Percentiles rank a stretch among this genome's conserved stretches.
Conservation (phyloP, 2,888 invertebrate species). For the Seira sanloemensis region DNA sequence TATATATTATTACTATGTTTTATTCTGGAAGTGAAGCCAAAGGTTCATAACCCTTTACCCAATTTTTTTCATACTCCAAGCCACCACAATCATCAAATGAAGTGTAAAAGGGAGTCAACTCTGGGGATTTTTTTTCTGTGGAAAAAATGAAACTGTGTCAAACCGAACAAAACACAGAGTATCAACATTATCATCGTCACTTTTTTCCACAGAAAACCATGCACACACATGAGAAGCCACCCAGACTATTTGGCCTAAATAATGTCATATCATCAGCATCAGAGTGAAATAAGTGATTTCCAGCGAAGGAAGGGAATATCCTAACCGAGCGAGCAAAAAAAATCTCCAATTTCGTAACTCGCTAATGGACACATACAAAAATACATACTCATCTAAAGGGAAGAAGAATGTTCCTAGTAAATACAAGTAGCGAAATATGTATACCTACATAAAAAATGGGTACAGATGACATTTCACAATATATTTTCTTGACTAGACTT, state of each 20-base stretch:
- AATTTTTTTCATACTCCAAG: background rate
- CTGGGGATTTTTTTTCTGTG: conserved; percentile 7
- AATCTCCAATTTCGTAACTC: too few relatives aligned
- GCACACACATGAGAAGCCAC: background rate
- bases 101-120: background rate
- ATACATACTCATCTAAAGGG: too few relatives aligned
- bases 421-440: too few relatives aligned
- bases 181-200: background rate
- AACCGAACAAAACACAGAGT: conserved; percentile 26
- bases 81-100: background rate
- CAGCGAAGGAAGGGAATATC: background rate
- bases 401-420: too few relatives aligned
- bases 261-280: conserved; percentile 30
- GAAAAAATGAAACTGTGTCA: conserved; percentile 47
- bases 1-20: background rate
- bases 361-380: too few relatives aligned
- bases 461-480: too few relatives aligned
- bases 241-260: conserved; percentile 47
- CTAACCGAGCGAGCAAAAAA: too few relatives aligned
- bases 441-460: too few relatives aligned
- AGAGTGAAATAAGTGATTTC: conserved; percentile 26
- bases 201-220: background rate
- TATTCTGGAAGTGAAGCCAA: conserved; percentile 13
- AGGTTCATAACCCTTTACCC: conserved; percentile 49
- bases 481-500: too few relatives aligned